Percentiles rank a stretch among this genome's conserved stretches.
Evolutionary conservation across 2,888 invertebrate genomes (phyloP).

Genomic region (Acronicta psi): DNA sequence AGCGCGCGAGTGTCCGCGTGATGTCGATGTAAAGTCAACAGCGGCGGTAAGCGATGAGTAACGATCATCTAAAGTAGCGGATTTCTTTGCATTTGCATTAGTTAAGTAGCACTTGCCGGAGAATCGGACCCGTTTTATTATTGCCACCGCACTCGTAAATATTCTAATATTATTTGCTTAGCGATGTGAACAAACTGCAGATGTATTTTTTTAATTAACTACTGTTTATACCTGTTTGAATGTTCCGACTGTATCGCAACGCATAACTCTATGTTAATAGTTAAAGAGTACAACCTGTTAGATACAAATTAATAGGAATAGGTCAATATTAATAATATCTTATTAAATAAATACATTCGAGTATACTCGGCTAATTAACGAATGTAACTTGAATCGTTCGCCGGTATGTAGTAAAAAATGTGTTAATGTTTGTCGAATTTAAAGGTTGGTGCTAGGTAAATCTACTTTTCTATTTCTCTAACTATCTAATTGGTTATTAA

Average conservation of each 20-base stretch:
- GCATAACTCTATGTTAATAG: slow-evolving; percentile 7
- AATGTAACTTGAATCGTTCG: too few species aligned
- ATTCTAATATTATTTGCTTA: slow-evolving; percentile 62
- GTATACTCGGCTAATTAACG: slow-evolving; percentile 25
- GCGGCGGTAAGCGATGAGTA: slow-evolving; percentile 78
- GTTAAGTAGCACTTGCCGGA: slow-evolving; percentile 60
- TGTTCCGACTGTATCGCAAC: slow-evolving; percentile 19
- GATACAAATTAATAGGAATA: slow-evolving; percentile 43
- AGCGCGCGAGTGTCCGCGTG: slow-evolving; percentile 57
- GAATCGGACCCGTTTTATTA: slow-evolving; percentile 64
- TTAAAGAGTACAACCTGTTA: background rate
- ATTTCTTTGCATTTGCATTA: slow-evolving; percentile 79
- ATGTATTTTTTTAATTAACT: background rate
- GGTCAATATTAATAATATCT: slow-evolving; percentile 11
- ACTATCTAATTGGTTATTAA: background rate
- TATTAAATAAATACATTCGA: slow-evolving; percentile 18
- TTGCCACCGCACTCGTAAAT: slow-evolving; percentile 66
- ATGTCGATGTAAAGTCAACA: slow-evolving; percentile 76
- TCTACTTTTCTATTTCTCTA: background rate
- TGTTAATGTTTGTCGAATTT: too few species aligned
- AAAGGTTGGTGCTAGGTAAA: too few species aligned
- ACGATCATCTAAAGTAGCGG: slow-evolving; percentile 81
- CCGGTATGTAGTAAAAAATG: too few species aligned
- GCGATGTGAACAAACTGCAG: slow-evolving; percentile 44
- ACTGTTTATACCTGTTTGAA: background rate